Evolutionary conservation across 2,797 vertebrate genomes (phyloP).

Genomic region (Pipistrellus pipistrellus): DNA sequence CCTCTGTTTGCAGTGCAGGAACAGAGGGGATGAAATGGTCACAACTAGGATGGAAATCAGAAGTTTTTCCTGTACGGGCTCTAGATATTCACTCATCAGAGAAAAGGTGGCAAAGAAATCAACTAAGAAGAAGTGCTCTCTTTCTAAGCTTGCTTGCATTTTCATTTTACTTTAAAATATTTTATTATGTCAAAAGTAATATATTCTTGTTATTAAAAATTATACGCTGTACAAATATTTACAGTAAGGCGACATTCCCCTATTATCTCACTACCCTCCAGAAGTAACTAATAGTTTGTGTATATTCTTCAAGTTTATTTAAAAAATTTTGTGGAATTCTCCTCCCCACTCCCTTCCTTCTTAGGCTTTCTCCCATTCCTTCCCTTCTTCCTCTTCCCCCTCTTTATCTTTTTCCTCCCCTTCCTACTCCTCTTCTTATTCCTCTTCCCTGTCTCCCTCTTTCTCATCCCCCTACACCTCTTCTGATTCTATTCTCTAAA

Average conservation of each 20-base stretch:
- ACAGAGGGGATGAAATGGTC: neutral
- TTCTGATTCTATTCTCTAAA: constrained; percentile 11
- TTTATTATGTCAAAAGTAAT: constrained; percentile 46
- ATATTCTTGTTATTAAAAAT: constrained; percentile 33
- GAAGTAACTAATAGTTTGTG: neutral
- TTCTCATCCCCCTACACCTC: neutral
- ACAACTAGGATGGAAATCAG: neutral
- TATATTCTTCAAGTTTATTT: constrained; percentile 4
- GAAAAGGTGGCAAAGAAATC: constrained; percentile 8
- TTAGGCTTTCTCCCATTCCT: neutral
- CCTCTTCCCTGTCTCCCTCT: neutral
- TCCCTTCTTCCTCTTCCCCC: neutral
- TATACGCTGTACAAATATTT: constrained; percentile 43
- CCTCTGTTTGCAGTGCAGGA: neutral
- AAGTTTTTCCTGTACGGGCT: neutral
- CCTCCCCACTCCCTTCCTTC: accelerated
- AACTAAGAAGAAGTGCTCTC: neutral
- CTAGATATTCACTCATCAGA: neutral
- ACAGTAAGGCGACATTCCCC: neutral
- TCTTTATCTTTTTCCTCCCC: neutral
- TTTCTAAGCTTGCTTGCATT: constrained; percentile 40
- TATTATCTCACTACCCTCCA: neutral
- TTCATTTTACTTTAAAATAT: constrained; percentile 66
- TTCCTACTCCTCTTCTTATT: neutral
- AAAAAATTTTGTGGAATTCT: neutral